Evolutionary conservation across 2,797 vertebrate species (phyloP).

Genomic region (Phataginus tricuspis): DNA sequence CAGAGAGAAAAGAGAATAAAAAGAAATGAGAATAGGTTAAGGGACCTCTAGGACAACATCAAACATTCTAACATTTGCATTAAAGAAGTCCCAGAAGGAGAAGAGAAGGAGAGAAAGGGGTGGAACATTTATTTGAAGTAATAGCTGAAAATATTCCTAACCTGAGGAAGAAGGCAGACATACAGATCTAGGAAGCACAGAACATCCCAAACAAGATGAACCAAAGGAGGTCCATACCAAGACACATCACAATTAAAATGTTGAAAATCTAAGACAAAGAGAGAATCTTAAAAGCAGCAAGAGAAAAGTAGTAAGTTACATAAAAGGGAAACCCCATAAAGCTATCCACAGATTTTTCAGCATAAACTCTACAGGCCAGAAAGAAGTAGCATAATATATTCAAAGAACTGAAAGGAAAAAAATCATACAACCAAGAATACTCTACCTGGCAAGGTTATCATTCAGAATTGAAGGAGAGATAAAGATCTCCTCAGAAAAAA

Average conservation of each 20-base stretch:
- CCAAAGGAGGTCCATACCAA: background rate
- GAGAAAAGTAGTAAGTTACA: background rate
- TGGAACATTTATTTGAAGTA: background rate
- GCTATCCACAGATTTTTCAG: background rate
- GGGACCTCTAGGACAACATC: background rate
- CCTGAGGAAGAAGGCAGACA: background rate
- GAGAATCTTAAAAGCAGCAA: background rate
- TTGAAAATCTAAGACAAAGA: background rate
- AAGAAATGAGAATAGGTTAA: background rate
- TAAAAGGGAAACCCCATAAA: background rate
- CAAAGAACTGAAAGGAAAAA: background rate
- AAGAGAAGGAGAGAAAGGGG: background rate
- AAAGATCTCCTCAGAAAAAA: no score
- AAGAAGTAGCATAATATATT: background rate
- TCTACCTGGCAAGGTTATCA: background rate
- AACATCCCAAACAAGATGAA: background rate
- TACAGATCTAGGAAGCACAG: background rate
- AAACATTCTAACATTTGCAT: background rate
- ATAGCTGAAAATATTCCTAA: background rate
- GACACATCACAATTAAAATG: background rate
- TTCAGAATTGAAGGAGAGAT: no score
- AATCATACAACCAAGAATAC: background rate
- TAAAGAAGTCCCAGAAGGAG: background rate
- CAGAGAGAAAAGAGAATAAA: background rate
- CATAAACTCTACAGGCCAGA: background rate